Base-by-base conservation (phyloP, 2,113 vertebrate genomes). In the Atlantisia rogersi region DNA sequence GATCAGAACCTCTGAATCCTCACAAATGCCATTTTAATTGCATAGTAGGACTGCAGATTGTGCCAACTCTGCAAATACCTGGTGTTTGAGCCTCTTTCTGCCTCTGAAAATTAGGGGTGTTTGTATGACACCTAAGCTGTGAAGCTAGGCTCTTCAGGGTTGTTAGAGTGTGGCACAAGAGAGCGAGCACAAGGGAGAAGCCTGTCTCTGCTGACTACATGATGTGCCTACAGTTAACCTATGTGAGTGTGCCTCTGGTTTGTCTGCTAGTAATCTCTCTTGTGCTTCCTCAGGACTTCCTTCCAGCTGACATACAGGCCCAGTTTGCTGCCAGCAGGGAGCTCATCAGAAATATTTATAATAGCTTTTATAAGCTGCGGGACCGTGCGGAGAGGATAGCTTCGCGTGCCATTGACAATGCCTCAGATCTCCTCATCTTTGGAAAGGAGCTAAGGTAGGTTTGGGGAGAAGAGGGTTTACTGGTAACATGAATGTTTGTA, bases 281-380 rank as follows among this genome's bases (percentile, higher is more conserved):
- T 35, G 8, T 24, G 1, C n/a, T 60, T 56, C 55, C 28, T n/a
- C 93, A 99, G 99, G 99, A 99, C 89, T 99, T 99, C 96, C 98
- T 99, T 60, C 99, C 99, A 9, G 96, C 98, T 5, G 99, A 99
- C 94, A 98, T 99, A 91, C 99, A 99, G 96, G 97, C 97, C 40
- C 99, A 99, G 94, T 99, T 99, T 88, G 98, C 98, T 3, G 95
- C 98, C 67, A 99, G 99, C 98, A 98, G 99, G 82, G 99, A 99
- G 95, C 97, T 99, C 94, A 99, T 99, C 83, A 98, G 98, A 42
- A 99, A 99, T 82, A 98, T 99, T 97, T 98, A 99, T 97, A 99
- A 98, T 94, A 99, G 99, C 97, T 99, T 99, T 89, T 98, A 98
- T 56, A 99, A 98, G 96, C 98, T 99, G 19, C 98, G 99, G 5